These are phyloP conservation scores for Clostera curtula DNA, from an alignment of 2,888 invertebrate species.

Conservation along the genomic window DNA sequence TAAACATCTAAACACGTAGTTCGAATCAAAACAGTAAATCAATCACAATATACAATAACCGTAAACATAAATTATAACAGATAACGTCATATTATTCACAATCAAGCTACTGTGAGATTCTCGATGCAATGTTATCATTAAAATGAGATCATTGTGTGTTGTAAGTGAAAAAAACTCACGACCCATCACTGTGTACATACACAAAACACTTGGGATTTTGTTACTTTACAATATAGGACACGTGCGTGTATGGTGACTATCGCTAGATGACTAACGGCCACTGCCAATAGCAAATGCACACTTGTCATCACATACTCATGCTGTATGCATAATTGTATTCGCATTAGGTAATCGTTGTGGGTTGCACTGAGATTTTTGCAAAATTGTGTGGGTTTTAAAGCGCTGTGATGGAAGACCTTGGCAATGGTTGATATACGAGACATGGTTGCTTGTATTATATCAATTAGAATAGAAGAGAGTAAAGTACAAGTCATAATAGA, in stretches of 20 bases:
- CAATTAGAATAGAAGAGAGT: no score
- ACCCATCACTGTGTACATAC: slow-evolving; percentile 34
- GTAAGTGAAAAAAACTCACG: slow-evolving; percentile 31
- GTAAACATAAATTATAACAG: no score
- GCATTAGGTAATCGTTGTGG: slow-evolving; percentile 16
- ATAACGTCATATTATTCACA: no score
- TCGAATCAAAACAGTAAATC: no score
- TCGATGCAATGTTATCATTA: slow-evolving; percentile 1
- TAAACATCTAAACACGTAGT: no score
- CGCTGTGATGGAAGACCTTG: no score
- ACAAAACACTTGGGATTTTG: slow-evolving; percentile 17
- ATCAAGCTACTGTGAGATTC: no score
- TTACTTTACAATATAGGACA: slow-evolving; percentile 4
- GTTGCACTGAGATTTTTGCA: slow-evolving; percentile 10
- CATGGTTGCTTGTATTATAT: no score
- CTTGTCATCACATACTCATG: neutral
- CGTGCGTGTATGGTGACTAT: slow-evolving; percentile 13
- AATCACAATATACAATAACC: no score
- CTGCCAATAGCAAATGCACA: slow-evolving; percentile 8
- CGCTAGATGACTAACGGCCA: slow-evolving; percentile 20
- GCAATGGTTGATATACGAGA: no score
- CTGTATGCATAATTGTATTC: slow-evolving; percentile 6
- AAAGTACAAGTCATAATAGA: no score
- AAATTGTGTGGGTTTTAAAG: no score
- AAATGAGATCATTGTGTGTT: slow-evolving; percentile 6